Conservation (phyloP, 2,797 vertebrate genomes). For the Fistularia tabacaria region DNA sequence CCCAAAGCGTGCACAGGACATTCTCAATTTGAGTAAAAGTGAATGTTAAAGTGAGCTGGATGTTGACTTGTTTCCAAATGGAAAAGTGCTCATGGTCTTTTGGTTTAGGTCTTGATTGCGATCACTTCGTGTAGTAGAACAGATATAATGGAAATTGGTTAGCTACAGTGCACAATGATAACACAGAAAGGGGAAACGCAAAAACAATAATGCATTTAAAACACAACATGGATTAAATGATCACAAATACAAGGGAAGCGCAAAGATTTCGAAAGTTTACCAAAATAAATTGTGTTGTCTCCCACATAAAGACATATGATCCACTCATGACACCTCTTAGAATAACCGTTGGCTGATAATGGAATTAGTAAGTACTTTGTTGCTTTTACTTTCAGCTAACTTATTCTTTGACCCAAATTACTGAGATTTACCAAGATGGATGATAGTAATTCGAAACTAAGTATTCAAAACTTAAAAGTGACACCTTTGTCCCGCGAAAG, state of each 20-base stretch:
- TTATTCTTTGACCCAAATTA: no score
- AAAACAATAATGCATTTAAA: slow-evolving; percentile 1
- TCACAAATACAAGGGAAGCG: not conserved
- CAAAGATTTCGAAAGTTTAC: not conserved
- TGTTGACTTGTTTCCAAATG: no score
- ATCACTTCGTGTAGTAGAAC: no score
- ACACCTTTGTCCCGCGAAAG: not conserved
- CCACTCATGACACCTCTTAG: slow-evolving; percentile 30
- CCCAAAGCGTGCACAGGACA: slow-evolving; percentile 49
- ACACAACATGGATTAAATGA: no score
- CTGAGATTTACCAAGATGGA: no score
- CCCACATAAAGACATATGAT: slow-evolving; percentile 38
- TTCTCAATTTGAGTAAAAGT: slow-evolving; percentile 19
- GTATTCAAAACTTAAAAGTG: no score
- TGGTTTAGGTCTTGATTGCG: no score
- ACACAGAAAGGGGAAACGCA: no score
- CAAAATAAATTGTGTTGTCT: slow-evolving; percentile 17
- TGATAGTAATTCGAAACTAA: no score
- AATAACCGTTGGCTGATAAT: slow-evolving; percentile 38
- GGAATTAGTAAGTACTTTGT: slow-evolving; percentile 23
- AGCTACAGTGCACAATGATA: no score
- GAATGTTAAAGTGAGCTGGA: slow-evolving; percentile 18
- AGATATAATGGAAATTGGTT: no score
- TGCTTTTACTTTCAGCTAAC: not conserved
- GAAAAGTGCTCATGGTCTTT: no score